Conservation (phyloP, 2,888 invertebrate genomes). For the Apodemia zela region DNA sequence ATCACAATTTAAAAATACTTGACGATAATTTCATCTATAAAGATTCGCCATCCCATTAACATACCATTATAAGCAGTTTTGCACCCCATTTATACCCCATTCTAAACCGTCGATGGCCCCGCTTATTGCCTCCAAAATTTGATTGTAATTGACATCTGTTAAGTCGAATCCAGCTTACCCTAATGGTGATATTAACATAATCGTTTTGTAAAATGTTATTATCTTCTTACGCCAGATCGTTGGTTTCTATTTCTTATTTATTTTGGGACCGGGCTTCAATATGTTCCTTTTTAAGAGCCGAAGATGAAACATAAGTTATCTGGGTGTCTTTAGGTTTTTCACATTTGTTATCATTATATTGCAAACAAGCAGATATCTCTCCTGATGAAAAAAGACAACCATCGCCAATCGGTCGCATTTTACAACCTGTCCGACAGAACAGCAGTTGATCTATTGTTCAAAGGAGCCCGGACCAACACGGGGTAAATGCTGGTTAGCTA, state of each 20-base stretch:
- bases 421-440: no score
- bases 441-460: no score
- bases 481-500: no score
- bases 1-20: slow-evolving; percentile 32
- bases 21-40: neutral
- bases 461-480: no score
- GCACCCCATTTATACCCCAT: slow-evolving; percentile 9
- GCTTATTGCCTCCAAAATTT: slow-evolving; percentile 3
- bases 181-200: slow-evolving; percentile 11
- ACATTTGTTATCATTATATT: no score
- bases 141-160: slow-evolving; percentile 13
- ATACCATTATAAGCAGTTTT: slow-evolving; percentile 14
- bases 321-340: no score
- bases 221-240: neutral
- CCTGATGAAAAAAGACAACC: no score
- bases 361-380: no score
- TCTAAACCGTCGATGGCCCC: neutral
- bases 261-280: neutral
- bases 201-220: slow-evolving; percentile 14
- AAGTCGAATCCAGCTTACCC: slow-evolving; percentile 8
- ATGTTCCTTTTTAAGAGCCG: neutral
- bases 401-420: no score
- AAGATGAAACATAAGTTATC: no score
- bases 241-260: neutral
- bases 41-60: neutral